Base-by-base conservation (phyloP, 2,113 vertebrate genomes). In the Phalacrocorax brasilianus region DNA sequence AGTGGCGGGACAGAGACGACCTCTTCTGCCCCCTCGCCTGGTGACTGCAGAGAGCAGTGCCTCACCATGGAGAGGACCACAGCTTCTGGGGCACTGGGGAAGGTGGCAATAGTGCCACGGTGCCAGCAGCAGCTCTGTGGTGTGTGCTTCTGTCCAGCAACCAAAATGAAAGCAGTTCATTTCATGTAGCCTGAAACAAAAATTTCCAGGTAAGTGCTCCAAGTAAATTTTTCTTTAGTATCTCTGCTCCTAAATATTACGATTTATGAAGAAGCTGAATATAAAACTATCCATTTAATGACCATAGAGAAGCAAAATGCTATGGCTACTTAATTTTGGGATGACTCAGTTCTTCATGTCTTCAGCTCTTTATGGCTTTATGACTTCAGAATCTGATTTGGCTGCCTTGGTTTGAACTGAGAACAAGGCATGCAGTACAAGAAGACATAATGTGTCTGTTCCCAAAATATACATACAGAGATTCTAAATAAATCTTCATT, bases 31-130 rank as follows among this genome's bases (percentile, higher is more conserved):
- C 6, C 5, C 35, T 72, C 0, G 0, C 24, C 26, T 13, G 27
- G 9, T 14, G n/a, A 11, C 38, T 42, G 38, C 28, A 52, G 32
- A 13, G 20, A 85, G 30, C 33, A 56, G 58, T n/a, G 32, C 30
- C 35, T 66, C 42, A 45, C 21, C 16, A 9, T 1, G 0, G 0
- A 8, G 30, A 11, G 7, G 38, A 40, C 13, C 0, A 0, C 24
- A 82, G 65, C 20, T 40, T 52, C 32, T 0, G 2, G 13, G 62
- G 28, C 38, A 16, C 12, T 15, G 19, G 24, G 14, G 28, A 65
- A 83, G 27, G 16, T n/a, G 35, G 16, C 28, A 58, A 16, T 2
- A 2, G 33, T 53, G 44, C 45, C 50, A 53, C 1, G 2, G n/a
- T 26, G 53, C 18, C 44, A 91, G 74, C 40, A 88, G 28, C 40